Evolutionary conservation across 2,888 invertebrate genomes (phyloP).

Genomic region (Cephus sareptanus): DNA sequence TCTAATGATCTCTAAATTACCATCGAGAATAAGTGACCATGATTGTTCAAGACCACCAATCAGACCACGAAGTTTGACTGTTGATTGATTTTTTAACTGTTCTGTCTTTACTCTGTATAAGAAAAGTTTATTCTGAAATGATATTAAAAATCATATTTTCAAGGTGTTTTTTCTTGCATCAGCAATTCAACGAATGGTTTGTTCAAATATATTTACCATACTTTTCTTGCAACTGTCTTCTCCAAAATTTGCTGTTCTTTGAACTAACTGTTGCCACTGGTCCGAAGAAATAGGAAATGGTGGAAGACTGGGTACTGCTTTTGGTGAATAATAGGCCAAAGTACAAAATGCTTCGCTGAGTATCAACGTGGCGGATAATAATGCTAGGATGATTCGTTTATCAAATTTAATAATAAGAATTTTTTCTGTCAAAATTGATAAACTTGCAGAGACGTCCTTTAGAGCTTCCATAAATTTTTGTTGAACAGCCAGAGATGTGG

Average conservation of each 20-base stretch:
- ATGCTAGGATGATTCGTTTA: slow-evolving; percentile 29
- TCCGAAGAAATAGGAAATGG: slow-evolving; percentile 38
- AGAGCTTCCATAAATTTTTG: slow-evolving; percentile 47
- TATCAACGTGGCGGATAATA: slow-evolving; percentile 40
- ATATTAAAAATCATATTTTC: not conserved
- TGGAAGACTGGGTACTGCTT: slow-evolving; percentile 26
- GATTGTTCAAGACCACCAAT: slow-evolving; percentile 37
- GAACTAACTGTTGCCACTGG: slow-evolving; percentile 42
- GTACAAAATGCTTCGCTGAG: slow-evolving; percentile 47
- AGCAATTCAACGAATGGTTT: not conserved
- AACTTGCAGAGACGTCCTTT: slow-evolving; percentile 40
- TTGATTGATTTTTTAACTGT: slow-evolving; percentile 18
- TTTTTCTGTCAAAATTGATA: slow-evolving; percentile 39
- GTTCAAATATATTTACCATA: slow-evolving; percentile 40
- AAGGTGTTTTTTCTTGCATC: not conserved
- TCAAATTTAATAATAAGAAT: slow-evolving; percentile 34
- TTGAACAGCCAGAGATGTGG: slow-evolving; percentile 33
- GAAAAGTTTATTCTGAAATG: slow-evolving; percentile 47
- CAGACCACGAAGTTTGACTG: slow-evolving; percentile 26
- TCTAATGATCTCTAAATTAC: slow-evolving; percentile 38
- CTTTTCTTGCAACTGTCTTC: slow-evolving; percentile 35
- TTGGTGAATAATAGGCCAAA: slow-evolving; percentile 45
- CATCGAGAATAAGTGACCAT: slow-evolving; percentile 45
- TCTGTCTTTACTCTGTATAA: slow-evolving; percentile 30
- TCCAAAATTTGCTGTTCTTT: slow-evolving; percentile 36